These are phyloP conservation scores for Choristoneura rosaceana DNA, from an alignment of 2,888 invertebrate species.

Conservation along the genomic window DNA sequence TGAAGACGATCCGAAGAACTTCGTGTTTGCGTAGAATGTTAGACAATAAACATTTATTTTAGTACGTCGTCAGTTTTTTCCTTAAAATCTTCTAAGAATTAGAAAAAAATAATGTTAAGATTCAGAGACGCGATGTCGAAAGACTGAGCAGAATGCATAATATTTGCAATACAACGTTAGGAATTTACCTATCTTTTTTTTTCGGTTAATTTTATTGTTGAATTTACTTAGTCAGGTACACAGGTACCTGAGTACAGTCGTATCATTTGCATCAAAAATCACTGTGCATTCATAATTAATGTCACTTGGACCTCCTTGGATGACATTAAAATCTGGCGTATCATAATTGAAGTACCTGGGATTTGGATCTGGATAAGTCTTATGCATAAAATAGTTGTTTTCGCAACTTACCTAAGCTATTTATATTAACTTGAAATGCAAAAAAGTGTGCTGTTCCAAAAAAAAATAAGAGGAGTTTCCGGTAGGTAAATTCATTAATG, in stretches of 20 bases:
- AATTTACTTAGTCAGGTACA: not conserved
- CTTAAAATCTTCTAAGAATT: not conserved
- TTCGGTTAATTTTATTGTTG: no score
- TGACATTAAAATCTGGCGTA: no score
- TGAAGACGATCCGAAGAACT: conserved; percentile 71
- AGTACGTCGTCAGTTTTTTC: not conserved
- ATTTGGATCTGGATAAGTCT: no score
- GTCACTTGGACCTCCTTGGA: not conserved
- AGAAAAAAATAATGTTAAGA: not conserved
- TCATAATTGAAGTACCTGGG: no score
- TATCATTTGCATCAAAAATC: no score
- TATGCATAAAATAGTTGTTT: no score
- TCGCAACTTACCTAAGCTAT: no score
- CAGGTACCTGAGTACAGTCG: no score
- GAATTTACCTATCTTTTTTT: not conserved
- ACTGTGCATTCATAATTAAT: not conserved
- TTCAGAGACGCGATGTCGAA: not conserved
- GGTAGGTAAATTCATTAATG: no score
- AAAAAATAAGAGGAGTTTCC: no score
- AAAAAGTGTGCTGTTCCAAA: no score
- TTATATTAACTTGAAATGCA: no score
- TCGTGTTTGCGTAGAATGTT: conserved; percentile 60
- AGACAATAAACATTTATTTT: conserved; percentile 14
- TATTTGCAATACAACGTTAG: not conserved
- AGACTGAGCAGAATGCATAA: conserved; percentile 6